Conservation (phyloP, 2,113 vertebrate species). For the Melanocharis versteri region DNA sequence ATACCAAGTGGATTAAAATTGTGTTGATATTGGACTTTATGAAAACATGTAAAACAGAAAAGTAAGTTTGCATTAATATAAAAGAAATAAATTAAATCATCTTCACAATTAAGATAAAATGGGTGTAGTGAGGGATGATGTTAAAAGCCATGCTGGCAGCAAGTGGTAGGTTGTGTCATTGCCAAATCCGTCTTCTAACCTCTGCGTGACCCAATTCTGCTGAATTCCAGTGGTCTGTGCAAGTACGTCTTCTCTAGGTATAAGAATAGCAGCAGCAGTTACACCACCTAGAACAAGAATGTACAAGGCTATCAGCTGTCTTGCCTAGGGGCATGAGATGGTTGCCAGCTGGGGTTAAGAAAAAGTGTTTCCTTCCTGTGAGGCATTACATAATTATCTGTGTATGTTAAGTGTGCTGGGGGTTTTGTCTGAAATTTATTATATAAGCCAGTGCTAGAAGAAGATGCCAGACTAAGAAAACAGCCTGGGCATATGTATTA, state of each 20-base stretch:
- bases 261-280: slow-evolving; percentile 44
- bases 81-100: background rate
- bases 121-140: background rate
- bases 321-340: slow-evolving; percentile 5
- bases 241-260: background rate
- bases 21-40: background rate
- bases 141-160: background rate
- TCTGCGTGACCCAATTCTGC: slow-evolving; percentile 19
- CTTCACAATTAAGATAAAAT: background rate
- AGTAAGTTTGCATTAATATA: background rate
- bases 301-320: slow-evolving; percentile 28
- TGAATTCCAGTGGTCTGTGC: background rate
- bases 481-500: background rate
- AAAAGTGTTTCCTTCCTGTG: slow-evolving; percentile 7
- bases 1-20: background rate
- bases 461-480: background rate
- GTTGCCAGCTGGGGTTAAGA: background rate
- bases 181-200: background rate
- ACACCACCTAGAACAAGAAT: slow-evolving; percentile 10
- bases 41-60: background rate
- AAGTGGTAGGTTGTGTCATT: background rate
- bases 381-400: slow-evolving; percentile 20
- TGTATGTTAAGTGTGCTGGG: background rate
- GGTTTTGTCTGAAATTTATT: slow-evolving; percentile 14
- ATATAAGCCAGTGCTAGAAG: background rate